phyloP scores from a whole-genome alignment of 2,797 vertebrate species.

The Zalophus californianus region DNA sequence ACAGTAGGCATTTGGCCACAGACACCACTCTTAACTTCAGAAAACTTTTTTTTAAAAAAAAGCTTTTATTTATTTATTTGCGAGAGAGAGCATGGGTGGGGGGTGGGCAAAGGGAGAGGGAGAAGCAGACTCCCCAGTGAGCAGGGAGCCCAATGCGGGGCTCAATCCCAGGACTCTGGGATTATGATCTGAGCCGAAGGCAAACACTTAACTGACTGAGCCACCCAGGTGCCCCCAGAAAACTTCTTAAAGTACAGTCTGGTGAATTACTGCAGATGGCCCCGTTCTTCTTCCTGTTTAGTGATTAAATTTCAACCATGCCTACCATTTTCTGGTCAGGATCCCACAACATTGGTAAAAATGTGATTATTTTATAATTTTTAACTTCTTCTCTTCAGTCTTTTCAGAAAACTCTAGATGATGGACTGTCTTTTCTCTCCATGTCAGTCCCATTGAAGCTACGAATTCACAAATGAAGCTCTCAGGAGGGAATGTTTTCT shows the following conservation, averaged over 20 bases:
- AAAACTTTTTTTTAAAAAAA: not conserved
- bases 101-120: not conserved
- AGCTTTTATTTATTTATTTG: not conserved
- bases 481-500: not conserved
- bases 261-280: not conserved
- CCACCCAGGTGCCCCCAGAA: not conserved
- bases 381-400: not conserved
- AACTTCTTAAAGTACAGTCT: not conserved
- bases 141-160: not conserved
- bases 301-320: slow-evolving; percentile 7
- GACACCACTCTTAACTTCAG: not conserved
- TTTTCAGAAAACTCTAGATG: not conserved
- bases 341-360: not conserved
- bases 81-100: not conserved
- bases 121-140: not conserved
- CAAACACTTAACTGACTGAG: not conserved
- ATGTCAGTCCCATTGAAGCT: not conserved
- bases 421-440: not conserved
- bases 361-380: not conserved
- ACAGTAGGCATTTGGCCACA: not conserved
- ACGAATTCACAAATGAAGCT: not conserved
- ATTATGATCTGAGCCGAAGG: not conserved
- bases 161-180: not conserved
- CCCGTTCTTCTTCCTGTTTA: not conserved
- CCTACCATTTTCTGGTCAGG: not conserved